Conservation (phyloP, 2,113 vertebrate species). For the Urocolius indicus region DNA sequence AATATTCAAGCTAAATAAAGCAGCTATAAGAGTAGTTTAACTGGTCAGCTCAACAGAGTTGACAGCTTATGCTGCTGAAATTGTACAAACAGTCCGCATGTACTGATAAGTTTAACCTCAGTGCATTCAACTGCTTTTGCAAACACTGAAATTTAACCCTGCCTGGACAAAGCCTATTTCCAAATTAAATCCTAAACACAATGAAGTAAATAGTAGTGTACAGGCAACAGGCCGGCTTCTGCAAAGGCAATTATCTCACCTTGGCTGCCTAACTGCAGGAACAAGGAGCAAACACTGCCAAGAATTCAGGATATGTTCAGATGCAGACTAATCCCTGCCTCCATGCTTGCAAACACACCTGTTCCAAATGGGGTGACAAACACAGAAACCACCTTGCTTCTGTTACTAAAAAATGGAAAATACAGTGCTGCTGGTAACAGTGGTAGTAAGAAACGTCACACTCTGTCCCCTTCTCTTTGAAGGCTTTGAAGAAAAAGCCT, state of each 20-base stretch:
- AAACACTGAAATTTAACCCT: neutral
- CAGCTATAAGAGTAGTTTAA: neutral
- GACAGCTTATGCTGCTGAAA: slow-evolving; percentile 4
- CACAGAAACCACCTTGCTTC: neutral
- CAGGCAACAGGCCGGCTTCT: neutral
- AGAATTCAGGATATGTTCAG: neutral
- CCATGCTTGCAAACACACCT: neutral
- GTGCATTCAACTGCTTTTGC: neutral
- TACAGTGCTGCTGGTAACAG: neutral
- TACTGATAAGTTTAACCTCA: neutral
- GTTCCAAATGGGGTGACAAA: neutral
- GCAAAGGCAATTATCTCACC: neutral
- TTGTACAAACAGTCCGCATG: neutral
- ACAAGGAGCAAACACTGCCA: neutral
- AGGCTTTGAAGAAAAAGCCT: neutral
- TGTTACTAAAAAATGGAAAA: neutral
- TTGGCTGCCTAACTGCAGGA: neutral
- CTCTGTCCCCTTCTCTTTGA: neutral
- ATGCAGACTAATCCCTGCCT: neutral
- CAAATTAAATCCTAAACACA: neutral
- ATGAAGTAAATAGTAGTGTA: neutral
- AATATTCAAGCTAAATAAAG: neutral
- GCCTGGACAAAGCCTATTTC: neutral
- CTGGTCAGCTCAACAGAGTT: neutral
- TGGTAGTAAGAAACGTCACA: neutral